Conservation (phyloP, 1,140 invertebrate species). For the Drosophila santomea region DNA sequence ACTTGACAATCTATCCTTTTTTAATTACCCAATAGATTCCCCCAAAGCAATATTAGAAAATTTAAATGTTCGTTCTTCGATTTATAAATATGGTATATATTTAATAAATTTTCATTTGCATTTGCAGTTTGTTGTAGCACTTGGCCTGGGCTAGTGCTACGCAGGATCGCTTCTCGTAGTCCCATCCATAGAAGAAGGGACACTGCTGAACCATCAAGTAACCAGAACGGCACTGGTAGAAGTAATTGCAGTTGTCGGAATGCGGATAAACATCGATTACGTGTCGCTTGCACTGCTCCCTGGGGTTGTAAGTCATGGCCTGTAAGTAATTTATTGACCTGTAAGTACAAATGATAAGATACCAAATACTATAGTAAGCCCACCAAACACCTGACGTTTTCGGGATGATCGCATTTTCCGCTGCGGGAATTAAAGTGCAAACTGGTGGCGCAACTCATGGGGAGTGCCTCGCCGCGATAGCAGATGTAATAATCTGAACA, state of each 20-base stretch:
- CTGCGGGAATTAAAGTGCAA: slow-evolving; percentile 70
- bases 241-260: slow-evolving; percentile 77
- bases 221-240: slow-evolving; percentile 67
- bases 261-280: slow-evolving; percentile 74
- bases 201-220: slow-evolving; percentile 75
- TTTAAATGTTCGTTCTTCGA: neutral
- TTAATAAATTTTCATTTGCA: slow-evolving; percentile 24
- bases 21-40: too few species aligned
- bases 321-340: slow-evolving; percentile 13
- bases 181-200: slow-evolving; percentile 76
- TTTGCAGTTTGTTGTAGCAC: slow-evolving; percentile 48
- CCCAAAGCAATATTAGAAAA: neutral
- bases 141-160: slow-evolving; percentile 59
- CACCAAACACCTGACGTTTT: slow-evolving; percentile 73
- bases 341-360: neutral
- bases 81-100: neutral
- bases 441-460: slow-evolving; percentile 65
- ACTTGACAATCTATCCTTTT: too few species aligned
- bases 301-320: slow-evolving; percentile 37
- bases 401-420: slow-evolving; percentile 73
- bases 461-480: slow-evolving; percentile 60
- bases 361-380: neutral
- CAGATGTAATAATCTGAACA: slow-evolving; percentile 78
- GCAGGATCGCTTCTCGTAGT: slow-evolving; percentile 68
- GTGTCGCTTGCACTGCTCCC: slow-evolving; percentile 69